These are phyloP conservation scores for Druceiella hillmani DNA, from an alignment of 2,888 invertebrate species.

Conservation along the genomic window DNA sequence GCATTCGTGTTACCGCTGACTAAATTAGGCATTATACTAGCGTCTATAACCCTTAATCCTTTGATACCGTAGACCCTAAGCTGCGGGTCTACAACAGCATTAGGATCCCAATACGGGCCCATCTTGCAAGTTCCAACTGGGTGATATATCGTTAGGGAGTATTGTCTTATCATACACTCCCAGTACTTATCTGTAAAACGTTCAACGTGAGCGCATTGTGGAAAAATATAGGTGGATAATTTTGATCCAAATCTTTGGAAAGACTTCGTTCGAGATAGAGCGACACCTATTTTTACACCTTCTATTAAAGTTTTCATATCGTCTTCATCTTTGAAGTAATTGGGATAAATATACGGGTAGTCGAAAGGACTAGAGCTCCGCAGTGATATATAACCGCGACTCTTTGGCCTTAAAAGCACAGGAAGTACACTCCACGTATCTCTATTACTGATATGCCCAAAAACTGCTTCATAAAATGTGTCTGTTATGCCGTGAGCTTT, in stretches of 20 bases:
- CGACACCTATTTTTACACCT: constrained; percentile 79
- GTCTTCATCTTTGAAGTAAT: constrained; percentile 76
- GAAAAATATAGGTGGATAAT: constrained; percentile 66
- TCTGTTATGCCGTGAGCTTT: constrained; percentile 75
- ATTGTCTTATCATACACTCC: constrained; percentile 83
- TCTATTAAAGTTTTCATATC: constrained; percentile 79
- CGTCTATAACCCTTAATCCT: constrained; percentile 76
- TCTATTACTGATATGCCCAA: constrained; percentile 66
- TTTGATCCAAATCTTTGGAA: constrained; percentile 70
- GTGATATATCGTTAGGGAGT: constrained; percentile 80
- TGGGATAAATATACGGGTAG: constrained; percentile 86
- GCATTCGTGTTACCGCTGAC: constrained; percentile 86
- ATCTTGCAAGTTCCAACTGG: constrained; percentile 85
- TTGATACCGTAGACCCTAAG: constrained; percentile 73
- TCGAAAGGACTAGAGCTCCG: constrained; percentile 80
- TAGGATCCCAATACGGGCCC: constrained; percentile 82
- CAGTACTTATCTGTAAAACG: constrained; percentile 72
- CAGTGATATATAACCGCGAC: constrained; percentile 75
- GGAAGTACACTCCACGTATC: constrained; percentile 84
- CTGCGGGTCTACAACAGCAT: constrained; percentile 78
- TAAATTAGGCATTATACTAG: constrained; percentile 80
- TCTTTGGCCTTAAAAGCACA: constrained; percentile 77
- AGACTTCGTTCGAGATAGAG: constrained; percentile 72
- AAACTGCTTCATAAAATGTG: constrained; percentile 68
- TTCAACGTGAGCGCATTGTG: constrained; percentile 65